A percentile compares a stretch with the other conserved stretches of the same genome.
phyloP scores from a whole-genome alignment of 2,797 vertebrate species.

The Urosaurus nigricauda region DNA sequence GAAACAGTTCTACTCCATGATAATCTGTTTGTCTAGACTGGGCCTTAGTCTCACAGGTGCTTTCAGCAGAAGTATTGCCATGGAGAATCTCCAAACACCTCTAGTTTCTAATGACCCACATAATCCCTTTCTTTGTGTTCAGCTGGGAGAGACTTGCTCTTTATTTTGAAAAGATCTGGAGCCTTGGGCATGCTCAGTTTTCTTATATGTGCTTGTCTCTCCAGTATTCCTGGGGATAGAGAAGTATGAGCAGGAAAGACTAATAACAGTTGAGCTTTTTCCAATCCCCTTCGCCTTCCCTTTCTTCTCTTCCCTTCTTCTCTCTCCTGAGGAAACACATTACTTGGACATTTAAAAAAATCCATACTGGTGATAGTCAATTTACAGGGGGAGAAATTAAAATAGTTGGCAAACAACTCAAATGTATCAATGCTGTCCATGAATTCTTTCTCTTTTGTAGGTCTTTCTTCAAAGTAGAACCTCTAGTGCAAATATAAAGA shows the following conservation, averaged over 20 bases:
- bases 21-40: slow-evolving; percentile 18
- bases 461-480: neutral
- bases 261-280: slow-evolving; percentile 59
- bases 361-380: neutral
- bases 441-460: neutral
- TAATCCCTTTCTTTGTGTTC: slow-evolving; percentile 69
- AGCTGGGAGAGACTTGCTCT: slow-evolving; percentile 59
- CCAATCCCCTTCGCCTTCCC: slow-evolving; percentile 32
- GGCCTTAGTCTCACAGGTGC: slow-evolving; percentile 56
- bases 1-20: neutral
- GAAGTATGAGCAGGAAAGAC: slow-evolving; percentile 60
- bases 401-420: neutral
- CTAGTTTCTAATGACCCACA: slow-evolving; percentile 71
- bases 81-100: slow-evolving; percentile 62
- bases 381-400: neutral
- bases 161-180: slow-evolving; percentile 70
- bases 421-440: neutral
- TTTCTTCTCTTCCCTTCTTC: slow-evolving; percentile 36
- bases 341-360: slow-evolving; percentile 9
- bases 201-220: slow-evolving; percentile 60
- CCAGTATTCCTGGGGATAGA: slow-evolving; percentile 52
- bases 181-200: slow-evolving; percentile 57
- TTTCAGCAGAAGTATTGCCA: slow-evolving; percentile 66
- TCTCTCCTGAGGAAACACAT: slow-evolving; percentile 42
- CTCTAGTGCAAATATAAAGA: neutral